These are phyloP conservation scores for Hippasteria phrygiana DNA, from an alignment of 53 echinoderm and acorn worm genomes.

Conservation along the genomic window DNA sequence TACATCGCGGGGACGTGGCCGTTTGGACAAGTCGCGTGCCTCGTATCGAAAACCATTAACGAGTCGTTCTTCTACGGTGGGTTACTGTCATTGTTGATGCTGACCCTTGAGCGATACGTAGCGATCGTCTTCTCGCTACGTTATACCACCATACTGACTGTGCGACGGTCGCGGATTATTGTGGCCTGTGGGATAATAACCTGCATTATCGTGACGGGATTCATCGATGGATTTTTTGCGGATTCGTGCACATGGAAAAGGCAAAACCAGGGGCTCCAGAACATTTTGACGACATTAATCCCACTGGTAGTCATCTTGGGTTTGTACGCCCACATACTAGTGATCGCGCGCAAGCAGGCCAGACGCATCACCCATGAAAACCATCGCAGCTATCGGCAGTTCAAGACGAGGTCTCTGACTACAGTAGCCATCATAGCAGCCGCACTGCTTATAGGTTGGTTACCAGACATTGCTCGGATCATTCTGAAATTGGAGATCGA, in stretches of 20 bases:
- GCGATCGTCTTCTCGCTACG: not conserved
- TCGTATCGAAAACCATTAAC: conserved; percentile 1
- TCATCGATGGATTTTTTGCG: not conserved
- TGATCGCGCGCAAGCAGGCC: conserved; percentile 4
- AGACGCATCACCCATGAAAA: not conserved
- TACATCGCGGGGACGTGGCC: conserved; percentile 9
- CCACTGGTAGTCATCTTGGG: not conserved
- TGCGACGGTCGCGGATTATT: not conserved
- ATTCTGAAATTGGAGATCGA: not conserved
- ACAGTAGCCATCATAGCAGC: not conserved
- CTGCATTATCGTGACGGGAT: not conserved
- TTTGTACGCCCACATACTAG: not conserved
- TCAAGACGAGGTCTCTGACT: not conserved
- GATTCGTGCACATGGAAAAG: conserved; percentile 2
- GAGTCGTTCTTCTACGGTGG: not conserved
- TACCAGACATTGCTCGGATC: not conserved
- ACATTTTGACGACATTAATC: not conserved
- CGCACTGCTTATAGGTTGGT: not conserved
- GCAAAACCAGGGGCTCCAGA: not conserved
- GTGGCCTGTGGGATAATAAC: not conserved
- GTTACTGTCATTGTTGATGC: not conserved
- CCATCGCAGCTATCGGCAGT: not conserved
- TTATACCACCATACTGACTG: not conserved
- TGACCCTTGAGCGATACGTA: not conserved
- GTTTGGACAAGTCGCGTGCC: not conserved